Conservation (phyloP, 2,888 invertebrate genomes). For the Drosophila neotestacea region DNA sequence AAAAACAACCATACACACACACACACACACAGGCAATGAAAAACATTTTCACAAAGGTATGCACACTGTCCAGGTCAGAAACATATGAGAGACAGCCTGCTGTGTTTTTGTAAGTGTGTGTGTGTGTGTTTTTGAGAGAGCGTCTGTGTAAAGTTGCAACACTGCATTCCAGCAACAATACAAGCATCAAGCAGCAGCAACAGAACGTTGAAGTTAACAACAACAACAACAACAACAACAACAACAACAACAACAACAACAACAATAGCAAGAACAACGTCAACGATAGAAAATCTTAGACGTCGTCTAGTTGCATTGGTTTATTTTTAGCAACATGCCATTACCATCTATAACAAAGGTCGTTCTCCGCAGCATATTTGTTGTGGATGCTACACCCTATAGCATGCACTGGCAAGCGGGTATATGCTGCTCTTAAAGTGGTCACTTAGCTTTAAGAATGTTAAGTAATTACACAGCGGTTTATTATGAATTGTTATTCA, state of each 20-base stretch:
- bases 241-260: too few relatives aligned
- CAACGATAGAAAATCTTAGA: constrained; percentile 73
- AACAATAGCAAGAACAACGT: constrained; percentile 17
- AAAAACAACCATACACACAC: constrained; percentile 29
- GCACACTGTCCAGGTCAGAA: constrained; percentile 24
- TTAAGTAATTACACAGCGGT: background rate
- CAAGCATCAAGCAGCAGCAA: constrained; percentile 33
- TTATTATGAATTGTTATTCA: too few relatives aligned
- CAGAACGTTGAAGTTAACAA: constrained; percentile 34
- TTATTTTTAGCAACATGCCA: constrained; percentile 80
- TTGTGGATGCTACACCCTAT: constrained; percentile 38
- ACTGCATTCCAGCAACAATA: constrained; percentile 73
- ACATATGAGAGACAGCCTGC: constrained; percentile 40
- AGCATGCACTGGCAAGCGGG: background rate
- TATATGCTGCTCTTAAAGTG: background rate
- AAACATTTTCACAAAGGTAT: constrained; percentile 70
- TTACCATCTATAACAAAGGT: constrained; percentile 70
- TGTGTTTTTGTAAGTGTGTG: constrained; percentile 26
- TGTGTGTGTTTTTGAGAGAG: constrained; percentile 18
- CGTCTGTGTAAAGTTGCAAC: constrained; percentile 74
- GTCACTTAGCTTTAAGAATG: background rate
- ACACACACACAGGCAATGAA: constrained; percentile 51
- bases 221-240: constrained; percentile 27
- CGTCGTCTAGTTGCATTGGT: constrained; percentile 58
- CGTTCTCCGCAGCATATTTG: constrained; percentile 63